These are phyloP conservation scores for Drosophila prosaltans DNA, from an alignment of 1,140 invertebrate genomes.

Conservation along the genomic window DNA sequence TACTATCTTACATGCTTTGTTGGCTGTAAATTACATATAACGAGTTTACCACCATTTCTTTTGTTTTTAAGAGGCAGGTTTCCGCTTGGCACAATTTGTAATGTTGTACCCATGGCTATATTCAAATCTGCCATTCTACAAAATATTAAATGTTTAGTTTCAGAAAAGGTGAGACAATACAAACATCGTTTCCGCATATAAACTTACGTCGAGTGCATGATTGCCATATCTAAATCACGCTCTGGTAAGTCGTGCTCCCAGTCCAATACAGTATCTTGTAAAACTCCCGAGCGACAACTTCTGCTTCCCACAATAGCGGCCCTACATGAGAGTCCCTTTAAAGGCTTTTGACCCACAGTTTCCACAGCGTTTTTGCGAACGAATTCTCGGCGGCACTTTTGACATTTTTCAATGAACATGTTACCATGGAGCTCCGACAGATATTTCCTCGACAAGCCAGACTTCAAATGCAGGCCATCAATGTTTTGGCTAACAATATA, in stretches of 20 bases:
- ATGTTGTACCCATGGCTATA: constrained; percentile 96
- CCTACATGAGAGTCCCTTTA: constrained; percentile 89
- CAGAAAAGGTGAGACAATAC: not conserved
- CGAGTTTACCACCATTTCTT: constrained; percentile 94
- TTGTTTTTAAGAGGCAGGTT: constrained; percentile 95
- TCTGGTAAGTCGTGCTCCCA: constrained; percentile 98
- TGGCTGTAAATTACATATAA: constrained; percentile 97
- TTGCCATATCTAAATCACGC: constrained; percentile 93
- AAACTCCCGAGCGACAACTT: constrained; percentile 92
- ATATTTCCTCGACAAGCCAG: constrained; percentile 90
- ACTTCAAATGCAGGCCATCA: constrained; percentile 97
- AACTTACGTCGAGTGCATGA: constrained; percentile 92
- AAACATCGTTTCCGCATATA: not conserved
- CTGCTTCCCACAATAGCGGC: constrained; percentile 85
- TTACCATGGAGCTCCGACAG: constrained; percentile 98
- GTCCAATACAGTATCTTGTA: constrained; percentile 96
- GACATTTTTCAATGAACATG: constrained; percentile 98
- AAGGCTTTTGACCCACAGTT: constrained; percentile 95
- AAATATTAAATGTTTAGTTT: constrained; percentile 36
- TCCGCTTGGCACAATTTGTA: constrained; percentile 98
- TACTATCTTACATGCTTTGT: constrained; percentile 94
- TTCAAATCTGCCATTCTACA: constrained; percentile 94
- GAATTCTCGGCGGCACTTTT: constrained; percentile 91
- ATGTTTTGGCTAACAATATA: constrained; percentile 99
- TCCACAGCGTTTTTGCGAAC: constrained; percentile 90